phyloP scores from a whole-genome alignment of 2,113 vertebrate species.

The Pomatorhinus ruficollis region DNA sequence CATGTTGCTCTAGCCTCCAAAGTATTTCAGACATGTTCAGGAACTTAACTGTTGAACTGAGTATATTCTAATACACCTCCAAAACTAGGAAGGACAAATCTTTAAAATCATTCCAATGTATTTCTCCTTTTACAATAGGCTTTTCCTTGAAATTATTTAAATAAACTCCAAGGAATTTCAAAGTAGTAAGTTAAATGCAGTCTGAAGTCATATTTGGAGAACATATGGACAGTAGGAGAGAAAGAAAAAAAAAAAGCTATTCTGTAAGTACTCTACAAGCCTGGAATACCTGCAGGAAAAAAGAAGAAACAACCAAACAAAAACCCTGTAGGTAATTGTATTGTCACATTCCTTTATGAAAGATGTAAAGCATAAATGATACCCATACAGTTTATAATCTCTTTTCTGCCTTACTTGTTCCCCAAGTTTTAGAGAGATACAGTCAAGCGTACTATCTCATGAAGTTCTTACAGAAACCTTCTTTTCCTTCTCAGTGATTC shows the following conservation, averaged over 20 bases:
- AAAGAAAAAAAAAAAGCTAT: neutral
- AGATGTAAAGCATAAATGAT: neutral
- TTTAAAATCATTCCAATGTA: neutral
- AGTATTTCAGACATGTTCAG: neutral
- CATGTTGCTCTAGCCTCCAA: neutral
- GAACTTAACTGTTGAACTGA: neutral
- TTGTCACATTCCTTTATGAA: neutral
- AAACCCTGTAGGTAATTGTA: neutral
- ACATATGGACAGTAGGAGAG: neutral
- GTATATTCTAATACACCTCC: neutral
- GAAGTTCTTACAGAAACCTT: neutral
- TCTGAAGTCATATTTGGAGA: neutral
- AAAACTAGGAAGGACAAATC: neutral
- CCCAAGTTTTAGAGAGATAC: neutral
- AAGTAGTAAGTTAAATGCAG: neutral
- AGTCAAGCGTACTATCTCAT: neutral
- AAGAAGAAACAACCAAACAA: neutral
- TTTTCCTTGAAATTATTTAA: constrained; percentile 36
- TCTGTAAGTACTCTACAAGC: neutral
- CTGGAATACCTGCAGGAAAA: neutral
- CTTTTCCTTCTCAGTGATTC: neutral
- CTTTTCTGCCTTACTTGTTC: neutral
- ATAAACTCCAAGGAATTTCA: neutral
- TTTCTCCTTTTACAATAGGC: neutral
- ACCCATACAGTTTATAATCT: neutral